A percentile compares a stretch with the other conserved stretches of the same genome.
Evolutionary conservation across 2,113 vertebrate genomes (phyloP).

Genomic region (Apodemus speciosus): DNA sequence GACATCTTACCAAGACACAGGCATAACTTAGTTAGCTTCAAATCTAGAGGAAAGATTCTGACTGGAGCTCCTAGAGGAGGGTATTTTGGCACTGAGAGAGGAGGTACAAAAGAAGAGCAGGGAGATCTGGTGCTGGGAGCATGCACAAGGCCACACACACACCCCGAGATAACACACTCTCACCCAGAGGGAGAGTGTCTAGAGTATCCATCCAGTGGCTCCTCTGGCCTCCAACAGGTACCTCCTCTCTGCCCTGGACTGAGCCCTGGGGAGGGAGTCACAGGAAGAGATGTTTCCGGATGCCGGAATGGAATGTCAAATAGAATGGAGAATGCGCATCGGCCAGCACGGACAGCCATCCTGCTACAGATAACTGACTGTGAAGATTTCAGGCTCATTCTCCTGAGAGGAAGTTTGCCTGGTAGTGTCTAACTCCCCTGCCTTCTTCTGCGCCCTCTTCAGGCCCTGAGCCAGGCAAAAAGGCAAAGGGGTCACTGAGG

Average conservation of each 20-base stretch:
- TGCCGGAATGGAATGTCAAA: neutral
- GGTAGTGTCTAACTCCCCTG: neutral
- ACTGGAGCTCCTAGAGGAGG: neutral
- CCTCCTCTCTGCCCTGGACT: too few species aligned
- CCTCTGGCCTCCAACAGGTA: neutral
- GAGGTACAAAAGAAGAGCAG: neutral
- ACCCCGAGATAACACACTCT: neutral
- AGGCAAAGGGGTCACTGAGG: neutral
- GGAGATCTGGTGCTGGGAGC: neutral
- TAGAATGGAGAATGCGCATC: neutral
- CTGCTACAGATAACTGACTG: neutral
- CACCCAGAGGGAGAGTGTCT: neutral
- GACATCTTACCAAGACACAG: neutral
- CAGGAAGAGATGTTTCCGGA: neutral
- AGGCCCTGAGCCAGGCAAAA: neutral
- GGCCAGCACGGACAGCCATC: neutral
- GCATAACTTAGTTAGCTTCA: neutral
- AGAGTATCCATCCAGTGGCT: neutral
- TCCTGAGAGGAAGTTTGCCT: too few species aligned
- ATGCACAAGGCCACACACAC: neutral
- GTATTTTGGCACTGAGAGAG: neutral
- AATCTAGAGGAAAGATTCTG: neutral
- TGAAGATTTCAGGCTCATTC: neutral
- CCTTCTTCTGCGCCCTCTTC: neutral
- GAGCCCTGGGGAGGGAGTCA: accelerated